Base-by-base conservation (phyloP, 2,888 invertebrate genomes). In the Pachycephus smyrnensis region DNA sequence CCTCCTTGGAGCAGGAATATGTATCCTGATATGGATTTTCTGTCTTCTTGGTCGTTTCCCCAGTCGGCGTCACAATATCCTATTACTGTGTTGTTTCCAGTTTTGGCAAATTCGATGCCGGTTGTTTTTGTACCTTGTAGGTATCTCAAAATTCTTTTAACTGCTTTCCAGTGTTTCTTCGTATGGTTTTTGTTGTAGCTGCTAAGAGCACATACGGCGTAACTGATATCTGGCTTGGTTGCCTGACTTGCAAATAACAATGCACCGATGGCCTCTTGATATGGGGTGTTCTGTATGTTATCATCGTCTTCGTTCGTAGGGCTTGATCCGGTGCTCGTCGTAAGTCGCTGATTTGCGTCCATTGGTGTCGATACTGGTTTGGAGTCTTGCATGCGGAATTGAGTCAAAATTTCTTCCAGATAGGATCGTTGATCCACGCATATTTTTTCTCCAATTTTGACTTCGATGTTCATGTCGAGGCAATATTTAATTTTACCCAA, bases 391-490 rank as follows among this genome's bases (percentile, higher is more conserved):
- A 73, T 76, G 12, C 76, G 69, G 55, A 76, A 76, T 40, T 68
- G 37, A 31, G 77, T 73, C 30, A 85, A 74, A 4, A 85, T 37
- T 11, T 78, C 77, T 2, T n/a, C n/a, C n/a, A 55, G 71, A 30
- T 80, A 80, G 76, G 84, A 84, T n/a, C n/a, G n/a, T n/a, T n/a
- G n/a, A n/a, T n/a, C n/a, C n/a, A n/a, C n/a, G 11, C 84, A 68
- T 23, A 12, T 68, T 11, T 84, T 81, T 37, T 71, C 33, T 9
- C 77, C 77, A 12, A 75, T 37, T 2, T 33, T 36, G 77, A 80
- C 78, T 12, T 73, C 32, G 68, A 82, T 80, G 69, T 84, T 80
- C 9, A 85, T 74, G 9, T 82, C 84, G 1, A 83, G 77, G 71
- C 81, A 84, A 75, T 82, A 80, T 36, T 76, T 79, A 11, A 79